Base-by-base conservation (phyloP, 2,888 invertebrate species). In the Mimas tiliae region DNA sequence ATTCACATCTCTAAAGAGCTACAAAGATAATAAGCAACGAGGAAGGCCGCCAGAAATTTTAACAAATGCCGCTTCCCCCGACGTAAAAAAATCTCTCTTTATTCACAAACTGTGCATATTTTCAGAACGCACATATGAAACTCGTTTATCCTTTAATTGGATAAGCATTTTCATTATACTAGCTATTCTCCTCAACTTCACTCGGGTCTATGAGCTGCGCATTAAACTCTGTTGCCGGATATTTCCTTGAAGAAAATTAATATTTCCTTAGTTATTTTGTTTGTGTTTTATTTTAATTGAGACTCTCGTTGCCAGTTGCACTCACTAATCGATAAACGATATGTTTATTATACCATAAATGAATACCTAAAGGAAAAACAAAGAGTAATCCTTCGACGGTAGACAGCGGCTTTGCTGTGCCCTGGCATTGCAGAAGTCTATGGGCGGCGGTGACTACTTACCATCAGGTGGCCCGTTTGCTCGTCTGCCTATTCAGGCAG, bases 31-130 rank as follows among this genome's bases (percentile, higher is more conserved):
- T 58, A 58, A 58, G 71, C 71, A 67, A 63, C 58, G 65, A 64
- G 70, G 70, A 72, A 72, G 67, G 66, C 62, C 48, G 53, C 65
- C 65, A 55, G 38, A 65, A 67, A 65, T 55, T 47, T 64, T 58
- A 65, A 72, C 71, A 69, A 73, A 69, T 58, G 69, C 55, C 45
- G 48, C 63, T 45, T 65, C 65, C 64, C 68, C 69, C n/a, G 69
- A 70, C 69, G 70, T 66, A 69, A 72, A 68, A 71, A 68, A 58
- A 12, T 53, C 33, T 6, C 6, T 38, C 42, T 58, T 58, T 38
- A 53, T 53, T n/a, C 53, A 53, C 38, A 58, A 58, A 42, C 19
- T 58, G 58, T 58, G 42, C 42, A 58, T 58, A 58, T 58, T 58
- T 55, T 19, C 19, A 58, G 33, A 34, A 50, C 52, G 51, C 19